Base-by-base conservation (phyloP, 2,797 vertebrate species). In the Tokudaia tokunoshimensis region DNA sequence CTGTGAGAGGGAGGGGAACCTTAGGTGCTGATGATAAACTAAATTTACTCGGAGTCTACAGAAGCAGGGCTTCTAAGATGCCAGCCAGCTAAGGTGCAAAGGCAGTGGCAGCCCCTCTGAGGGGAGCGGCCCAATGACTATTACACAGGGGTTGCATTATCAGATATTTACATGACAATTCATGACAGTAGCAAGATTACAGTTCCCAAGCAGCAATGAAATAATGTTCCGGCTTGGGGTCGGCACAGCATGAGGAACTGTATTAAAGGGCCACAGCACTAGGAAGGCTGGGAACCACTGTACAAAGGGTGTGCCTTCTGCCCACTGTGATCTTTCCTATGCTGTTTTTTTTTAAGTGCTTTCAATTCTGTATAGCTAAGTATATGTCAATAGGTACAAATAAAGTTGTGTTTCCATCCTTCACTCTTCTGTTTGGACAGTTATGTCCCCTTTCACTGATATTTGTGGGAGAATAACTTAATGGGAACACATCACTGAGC, bases 391-490 rank as follows among this genome's bases (percentile, higher is more conserved):
- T 81, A 67, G 24, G 52, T 41, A 93, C 63, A 89, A 96, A 96
- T 78, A 70, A 85, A 91, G 63, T 72, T 78, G 83, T 29, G 11
- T 76, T 95, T 95, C 78, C 92, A 87, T 94, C 50, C 67, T 92
- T 92, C 80, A n/a, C 34, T 90, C 31, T 31, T 52, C 57, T 95
- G 74, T 91, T 96, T 94, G 70, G 91, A 94, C n/a, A 95, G 78
- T 20, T 47, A 31, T 78, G 55, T 94, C 37, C 29, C 41, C 52
- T 31, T 63, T 95, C 50, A 82, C 11, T 85, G 70, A 70, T 19
- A 78, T 74, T 52, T 95, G 47, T 59, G 29, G 63, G 85, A 87
- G 87, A 93, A 85, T 75, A 94, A 74, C 75, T 84, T 74, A 41
- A 78, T 84, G 76, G 86, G 67, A 82, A 52, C 83, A 79, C 63